phyloP scores from a whole-genome alignment of 2,888 invertebrate species.

The Lithophane leautieri region DNA sequence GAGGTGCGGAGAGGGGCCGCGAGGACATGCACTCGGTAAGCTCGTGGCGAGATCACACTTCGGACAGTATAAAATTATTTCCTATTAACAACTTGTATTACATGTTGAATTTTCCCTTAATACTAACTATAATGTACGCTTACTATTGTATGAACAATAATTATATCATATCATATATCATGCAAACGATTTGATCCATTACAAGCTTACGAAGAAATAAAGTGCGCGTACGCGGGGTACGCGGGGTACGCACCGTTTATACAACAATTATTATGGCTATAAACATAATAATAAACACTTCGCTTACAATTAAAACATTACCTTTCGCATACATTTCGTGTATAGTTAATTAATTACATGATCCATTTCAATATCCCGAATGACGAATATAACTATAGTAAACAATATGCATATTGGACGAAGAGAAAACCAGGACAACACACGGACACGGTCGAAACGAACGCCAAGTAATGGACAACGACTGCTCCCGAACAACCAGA shows the following conservation, averaged over 20 bases:
- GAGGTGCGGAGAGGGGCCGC: constrained; percentile 48
- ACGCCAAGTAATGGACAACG: constrained; percentile 40
- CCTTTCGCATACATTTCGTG: constrained; percentile 76
- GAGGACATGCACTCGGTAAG: constrained; percentile 69
- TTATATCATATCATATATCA: constrained; percentile 63
- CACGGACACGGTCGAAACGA: constrained; percentile 49
- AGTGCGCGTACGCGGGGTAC: constrained; percentile 62
- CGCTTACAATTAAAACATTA: constrained; percentile 74
- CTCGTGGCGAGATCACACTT: constrained; percentile 74
- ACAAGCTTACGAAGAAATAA: constrained; percentile 77
- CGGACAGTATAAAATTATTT: constrained; percentile 81
- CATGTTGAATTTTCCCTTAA: constrained; percentile 68
- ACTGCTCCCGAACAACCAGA: constrained; percentile 43
- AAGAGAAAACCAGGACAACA: constrained; percentile 70
- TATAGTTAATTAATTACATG: constrained; percentile 66
- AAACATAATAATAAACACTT: constrained; percentile 70
- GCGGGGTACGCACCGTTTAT: constrained; percentile 60
- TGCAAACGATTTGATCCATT: constrained; percentile 78
- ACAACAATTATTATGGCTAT: constrained; percentile 71
- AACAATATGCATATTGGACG: constrained; percentile 72
- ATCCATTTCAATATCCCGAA: constrained; percentile 60
- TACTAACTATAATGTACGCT: constrained; percentile 61
- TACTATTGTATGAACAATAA: constrained; percentile 69
- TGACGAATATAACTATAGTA: constrained; percentile 48
- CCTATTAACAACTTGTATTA: constrained; percentile 79